A percentile compares a stretch with the other conserved stretches of the same genome.
phyloP scores from a whole-genome alignment of 2,113 vertebrate genomes.

The Hippocampus comes region DNA sequence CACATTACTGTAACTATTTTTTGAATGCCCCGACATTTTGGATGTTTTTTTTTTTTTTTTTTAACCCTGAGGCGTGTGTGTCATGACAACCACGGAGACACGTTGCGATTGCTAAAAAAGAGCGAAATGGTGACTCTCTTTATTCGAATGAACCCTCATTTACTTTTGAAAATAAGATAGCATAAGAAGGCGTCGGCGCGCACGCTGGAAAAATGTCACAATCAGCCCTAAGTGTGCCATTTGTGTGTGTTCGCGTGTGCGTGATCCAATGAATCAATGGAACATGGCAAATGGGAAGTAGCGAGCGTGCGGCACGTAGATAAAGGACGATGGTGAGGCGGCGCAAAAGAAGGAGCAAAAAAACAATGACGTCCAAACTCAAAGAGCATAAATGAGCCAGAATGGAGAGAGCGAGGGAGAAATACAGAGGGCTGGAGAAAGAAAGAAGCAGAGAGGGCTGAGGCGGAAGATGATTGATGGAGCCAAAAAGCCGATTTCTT shows the following conservation, averaged over 20 bases:
- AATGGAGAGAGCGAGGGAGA: conserved; percentile 16
- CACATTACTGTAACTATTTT: too few species aligned
- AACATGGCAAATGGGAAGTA: conserved; percentile 36
- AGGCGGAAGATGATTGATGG: conserved; percentile 65
- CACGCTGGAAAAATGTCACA: conserved; percentile 39
- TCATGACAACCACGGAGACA: neutral
- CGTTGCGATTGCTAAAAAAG: neutral
- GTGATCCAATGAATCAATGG: conserved; percentile 35
- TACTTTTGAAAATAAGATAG: conserved; percentile 13
- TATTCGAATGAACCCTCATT: conserved; percentile 15
- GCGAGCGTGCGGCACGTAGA: conserved; percentile 35
- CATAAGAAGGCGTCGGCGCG: neutral
- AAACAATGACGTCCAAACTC: conserved; percentile 6
- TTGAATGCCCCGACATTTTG: neutral
- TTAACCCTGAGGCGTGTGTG: neutral
- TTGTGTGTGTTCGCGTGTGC: conserved; percentile 7
- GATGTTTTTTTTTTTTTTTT: neutral
- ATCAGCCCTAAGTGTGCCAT: conserved; percentile 27
- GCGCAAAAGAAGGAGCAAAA: conserved; percentile 9
- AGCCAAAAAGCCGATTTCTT: conserved; percentile 70
- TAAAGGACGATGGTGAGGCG: conserved; percentile 38
- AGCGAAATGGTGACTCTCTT: neutral
- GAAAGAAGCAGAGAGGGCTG: conserved; percentile 14
- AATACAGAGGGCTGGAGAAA: neutral
- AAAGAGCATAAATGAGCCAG: conserved; percentile 37